These are phyloP conservation scores for Phataginus tetradactyla DNA, from an alignment of 2,797 vertebrate genomes.

Conservation along the genomic window DNA sequence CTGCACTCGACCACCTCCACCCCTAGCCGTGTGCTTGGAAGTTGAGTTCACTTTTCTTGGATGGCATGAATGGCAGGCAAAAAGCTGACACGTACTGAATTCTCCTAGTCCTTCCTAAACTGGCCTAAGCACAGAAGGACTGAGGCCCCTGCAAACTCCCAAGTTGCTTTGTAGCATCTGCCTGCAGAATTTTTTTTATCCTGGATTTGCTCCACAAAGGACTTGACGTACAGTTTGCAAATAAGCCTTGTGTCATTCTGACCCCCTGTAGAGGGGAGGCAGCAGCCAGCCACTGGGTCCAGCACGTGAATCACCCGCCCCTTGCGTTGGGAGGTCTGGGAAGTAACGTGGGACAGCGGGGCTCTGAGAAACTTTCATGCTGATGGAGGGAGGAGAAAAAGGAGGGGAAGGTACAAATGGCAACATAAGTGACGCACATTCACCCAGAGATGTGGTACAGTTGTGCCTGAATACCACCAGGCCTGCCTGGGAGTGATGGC, in stretches of 20 bases:
- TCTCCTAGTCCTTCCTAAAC: neutral
- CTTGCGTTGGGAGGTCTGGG: neutral
- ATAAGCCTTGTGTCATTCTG: neutral
- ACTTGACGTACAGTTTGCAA: neutral
- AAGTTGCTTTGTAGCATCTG: neutral
- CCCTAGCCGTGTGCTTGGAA: rapidly evolving
- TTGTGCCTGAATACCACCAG: neutral
- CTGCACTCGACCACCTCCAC: no score
- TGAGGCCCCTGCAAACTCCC: neutral
- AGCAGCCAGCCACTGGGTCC: neutral
- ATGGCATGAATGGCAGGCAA: neutral
- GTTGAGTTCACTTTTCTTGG: neutral
- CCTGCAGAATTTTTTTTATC: neutral
- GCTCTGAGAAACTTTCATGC: neutral
- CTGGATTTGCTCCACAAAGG: neutral
- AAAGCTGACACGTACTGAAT: no score
- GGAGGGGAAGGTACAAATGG: neutral
- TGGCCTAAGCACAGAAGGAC: neutral
- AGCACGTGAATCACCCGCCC: rapidly evolving
- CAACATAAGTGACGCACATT: neutral
- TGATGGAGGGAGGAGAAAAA: neutral
- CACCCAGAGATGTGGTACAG: neutral
- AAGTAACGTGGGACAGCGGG: neutral
- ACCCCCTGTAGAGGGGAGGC: no score
- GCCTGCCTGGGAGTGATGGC: neutral